These are phyloP conservation scores for Neelides sp. DNA, from an alignment of 1,140 invertebrate genomes.

Conservation along the genomic window DNA sequence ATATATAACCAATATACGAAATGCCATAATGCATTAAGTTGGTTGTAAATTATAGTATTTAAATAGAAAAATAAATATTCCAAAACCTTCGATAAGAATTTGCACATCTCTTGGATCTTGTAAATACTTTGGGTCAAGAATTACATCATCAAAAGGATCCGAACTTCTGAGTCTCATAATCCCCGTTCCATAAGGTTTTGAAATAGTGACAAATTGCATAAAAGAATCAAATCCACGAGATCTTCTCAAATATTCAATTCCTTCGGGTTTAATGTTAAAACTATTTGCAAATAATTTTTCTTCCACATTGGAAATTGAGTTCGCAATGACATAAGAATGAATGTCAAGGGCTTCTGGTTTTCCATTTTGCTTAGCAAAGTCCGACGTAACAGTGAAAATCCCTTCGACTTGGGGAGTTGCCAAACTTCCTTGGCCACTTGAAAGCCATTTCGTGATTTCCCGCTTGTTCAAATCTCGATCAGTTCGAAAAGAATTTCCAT, in stretches of 20 bases:
- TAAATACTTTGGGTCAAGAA: constrained; percentile 41
- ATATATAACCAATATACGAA: too few relatives aligned
- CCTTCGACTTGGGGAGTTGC: constrained; percentile 3
- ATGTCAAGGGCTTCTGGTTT: neutral
- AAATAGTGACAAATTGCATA: constrained; percentile 12
- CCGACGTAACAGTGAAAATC: neutral
- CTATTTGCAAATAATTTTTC: neutral
- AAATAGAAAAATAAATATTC: too few relatives aligned
- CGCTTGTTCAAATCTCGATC: constrained; percentile 9
- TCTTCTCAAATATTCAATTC: neutral
- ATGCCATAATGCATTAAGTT: too few relatives aligned
- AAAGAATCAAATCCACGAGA: too few relatives aligned
- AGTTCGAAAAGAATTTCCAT: neutral
- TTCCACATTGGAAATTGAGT: neutral
- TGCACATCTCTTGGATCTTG: constrained; percentile 25
- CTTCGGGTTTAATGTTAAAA: constrained; percentile 9
- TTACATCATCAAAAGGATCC: constrained; percentile 40
- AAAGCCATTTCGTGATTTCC: constrained; percentile 4
- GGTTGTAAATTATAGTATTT: too few relatives aligned
- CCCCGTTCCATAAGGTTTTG: constrained; percentile 34
- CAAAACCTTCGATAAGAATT: constrained; percentile 15
- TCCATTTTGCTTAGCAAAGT: neutral
- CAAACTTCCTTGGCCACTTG: neutral
- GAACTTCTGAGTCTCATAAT: constrained; percentile 30
- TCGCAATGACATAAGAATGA: constrained; percentile 5